phyloP scores from a whole-genome alignment of 2,888 invertebrate genomes.

The Platypus cylindrus region DNA sequence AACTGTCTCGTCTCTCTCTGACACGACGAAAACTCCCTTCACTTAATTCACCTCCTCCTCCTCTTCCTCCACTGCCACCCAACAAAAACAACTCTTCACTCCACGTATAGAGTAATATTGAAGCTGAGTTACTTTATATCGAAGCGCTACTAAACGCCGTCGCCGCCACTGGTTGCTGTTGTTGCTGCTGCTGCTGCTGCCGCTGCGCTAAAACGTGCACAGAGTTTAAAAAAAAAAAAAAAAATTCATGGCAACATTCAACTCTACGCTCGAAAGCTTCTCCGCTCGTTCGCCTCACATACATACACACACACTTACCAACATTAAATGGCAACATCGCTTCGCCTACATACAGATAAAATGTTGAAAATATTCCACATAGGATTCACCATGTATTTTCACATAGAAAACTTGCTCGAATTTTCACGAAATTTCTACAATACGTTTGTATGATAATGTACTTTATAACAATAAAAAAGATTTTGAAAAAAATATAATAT shows the following conservation, averaged over 20 bases:
- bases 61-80: too few species aligned
- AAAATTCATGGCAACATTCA: slow-evolving; percentile 18
- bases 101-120: too few species aligned
- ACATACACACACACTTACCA: slow-evolving; percentile 5
- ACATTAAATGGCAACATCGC: slow-evolving; percentile 26
- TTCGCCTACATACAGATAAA: slow-evolving; percentile 31
- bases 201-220: too few species aligned
- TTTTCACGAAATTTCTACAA: slow-evolving; percentile 24
- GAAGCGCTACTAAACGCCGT: too few species aligned
- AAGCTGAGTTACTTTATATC: too few species aligned
- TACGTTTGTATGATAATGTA: slow-evolving; percentile 10
- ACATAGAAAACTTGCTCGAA: slow-evolving; percentile 19
- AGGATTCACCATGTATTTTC: slow-evolving; percentile 23
- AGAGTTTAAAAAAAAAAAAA: slow-evolving; percentile 19
- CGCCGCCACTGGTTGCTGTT: slow-evolving; percentile 14
- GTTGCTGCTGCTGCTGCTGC: background rate
- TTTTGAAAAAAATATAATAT: slow-evolving; percentile 17
- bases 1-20: slow-evolving; percentile 26
- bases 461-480: slow-evolving; percentile 19
- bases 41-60: too few species aligned
- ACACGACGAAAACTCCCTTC: too few species aligned
- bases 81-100: too few species aligned
- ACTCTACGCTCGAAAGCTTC: slow-evolving; percentile 7
- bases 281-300: background rate
- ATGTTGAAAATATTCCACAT: slow-evolving; percentile 31